A percentile compares a stretch with the other conserved stretches of the same genome.
These are phyloP conservation scores for Bettongia penicillata DNA, from an alignment of 2,113 vertebrate species.

Conservation along the genomic window DNA sequence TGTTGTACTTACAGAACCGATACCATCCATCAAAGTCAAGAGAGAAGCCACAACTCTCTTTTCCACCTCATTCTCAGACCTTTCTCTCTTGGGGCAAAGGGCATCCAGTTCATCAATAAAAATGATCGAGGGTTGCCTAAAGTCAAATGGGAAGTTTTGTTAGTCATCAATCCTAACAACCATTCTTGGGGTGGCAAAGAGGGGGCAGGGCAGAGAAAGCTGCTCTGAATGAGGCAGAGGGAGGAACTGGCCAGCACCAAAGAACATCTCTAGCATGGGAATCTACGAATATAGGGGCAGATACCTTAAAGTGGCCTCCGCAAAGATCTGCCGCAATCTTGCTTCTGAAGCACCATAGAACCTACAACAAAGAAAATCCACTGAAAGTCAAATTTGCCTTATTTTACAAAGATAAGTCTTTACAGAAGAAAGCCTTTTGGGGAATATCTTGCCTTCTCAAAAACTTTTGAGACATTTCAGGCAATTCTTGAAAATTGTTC, in stretches of 20 bases:
- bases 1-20: constrained; percentile 90
- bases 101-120: constrained; percentile 98
- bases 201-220: neutral
- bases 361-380: constrained; percentile 81
- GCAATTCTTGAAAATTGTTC: neutral
- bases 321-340: constrained; percentile 93
- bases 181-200: neutral
- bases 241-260: neutral
- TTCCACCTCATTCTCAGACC: constrained; percentile 96
- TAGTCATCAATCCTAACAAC: neutral
- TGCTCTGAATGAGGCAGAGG: neutral
- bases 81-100: constrained; percentile 95
- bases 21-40: constrained; percentile 97
- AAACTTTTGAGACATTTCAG: constrained; percentile 45
- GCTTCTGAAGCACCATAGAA: constrained; percentile 97
- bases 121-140: constrained; percentile 93
- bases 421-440: neutral
- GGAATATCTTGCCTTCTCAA: constrained; percentile 31
- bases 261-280: neutral
- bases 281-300: constrained; percentile 33
- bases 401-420: constrained; percentile 14
- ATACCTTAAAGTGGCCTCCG: constrained; percentile 92
- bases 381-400: neutral
- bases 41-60: constrained; percentile 96
- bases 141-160: neutral